phyloP scores from a whole-genome alignment of 2,113 vertebrate species.

The Pardalotus punctatus region DNA sequence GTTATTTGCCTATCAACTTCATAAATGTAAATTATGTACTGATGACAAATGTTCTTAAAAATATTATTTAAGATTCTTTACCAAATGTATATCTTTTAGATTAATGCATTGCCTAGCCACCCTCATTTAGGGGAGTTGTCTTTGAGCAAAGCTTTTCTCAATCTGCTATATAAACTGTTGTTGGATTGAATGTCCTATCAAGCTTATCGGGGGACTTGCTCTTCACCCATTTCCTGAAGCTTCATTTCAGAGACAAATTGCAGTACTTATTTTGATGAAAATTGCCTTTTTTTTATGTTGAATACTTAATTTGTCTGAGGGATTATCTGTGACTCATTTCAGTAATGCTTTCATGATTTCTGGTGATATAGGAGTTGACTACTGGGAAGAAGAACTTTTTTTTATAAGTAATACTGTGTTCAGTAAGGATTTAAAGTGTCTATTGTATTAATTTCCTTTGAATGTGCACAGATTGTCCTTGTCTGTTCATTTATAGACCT shows the following conservation, averaged over 20 bases:
- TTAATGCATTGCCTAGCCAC: not conserved
- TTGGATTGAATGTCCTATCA: not conserved
- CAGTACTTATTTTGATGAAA: not conserved
- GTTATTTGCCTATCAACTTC: not conserved
- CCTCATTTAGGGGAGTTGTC: not conserved
- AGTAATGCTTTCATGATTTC: not conserved
- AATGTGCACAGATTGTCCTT: not conserved
- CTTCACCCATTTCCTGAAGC: not conserved
- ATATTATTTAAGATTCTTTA: not conserved
- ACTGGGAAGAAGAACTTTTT: not conserved
- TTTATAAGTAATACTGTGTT: not conserved
- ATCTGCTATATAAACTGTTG: not conserved
- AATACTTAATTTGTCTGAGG: not conserved
- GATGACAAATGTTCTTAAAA: not conserved
- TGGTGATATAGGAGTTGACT: not conserved
- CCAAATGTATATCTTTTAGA: not conserved
- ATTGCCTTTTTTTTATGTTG: not conserved
- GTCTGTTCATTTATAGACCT: not conserved
- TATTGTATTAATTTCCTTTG: not conserved
- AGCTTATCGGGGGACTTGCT: not conserved
- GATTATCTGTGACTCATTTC: not conserved
- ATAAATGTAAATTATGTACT: not conserved
- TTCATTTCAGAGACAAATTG: not conserved
- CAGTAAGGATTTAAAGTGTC: not conserved
- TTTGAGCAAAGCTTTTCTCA: not conserved